A percentile compares a stretch with the other conserved stretches of the same genome.
Evolutionary conservation across 2,113 vertebrate species (phyloP).

Genomic region (Dinomys branickii): DNA sequence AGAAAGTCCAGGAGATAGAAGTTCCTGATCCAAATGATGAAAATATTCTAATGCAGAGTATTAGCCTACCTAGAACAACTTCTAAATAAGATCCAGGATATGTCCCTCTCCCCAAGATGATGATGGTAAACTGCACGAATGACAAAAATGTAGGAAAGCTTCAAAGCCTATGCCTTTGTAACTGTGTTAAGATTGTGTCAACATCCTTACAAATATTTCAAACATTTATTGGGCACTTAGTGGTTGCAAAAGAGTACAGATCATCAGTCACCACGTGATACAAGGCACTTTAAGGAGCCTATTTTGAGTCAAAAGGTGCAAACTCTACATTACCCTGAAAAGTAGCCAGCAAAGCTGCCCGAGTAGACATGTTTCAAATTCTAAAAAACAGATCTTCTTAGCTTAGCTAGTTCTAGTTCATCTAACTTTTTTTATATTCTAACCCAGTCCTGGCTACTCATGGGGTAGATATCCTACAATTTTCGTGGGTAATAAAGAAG

Average conservation of each 20-base stretch:
- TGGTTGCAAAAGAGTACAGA: conserved; percentile 15
- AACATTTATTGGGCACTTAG: conserved; percentile 8
- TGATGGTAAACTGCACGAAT: not conserved
- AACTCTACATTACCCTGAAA: not conserved
- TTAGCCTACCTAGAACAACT: conserved; percentile 12
- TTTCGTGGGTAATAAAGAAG: conserved; percentile 14
- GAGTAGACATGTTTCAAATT: not conserved
- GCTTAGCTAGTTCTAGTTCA: conserved; percentile 7
- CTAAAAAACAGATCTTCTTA: not conserved
- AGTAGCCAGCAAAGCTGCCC: not conserved
- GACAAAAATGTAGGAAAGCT: not conserved
- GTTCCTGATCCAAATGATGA: conserved; percentile 23
- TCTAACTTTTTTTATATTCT: conserved; percentile 8
- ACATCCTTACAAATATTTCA: conserved; percentile 36
- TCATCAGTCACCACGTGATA: conserved; percentile 14
- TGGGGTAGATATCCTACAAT: not conserved
- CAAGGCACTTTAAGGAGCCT: conserved; percentile 27
- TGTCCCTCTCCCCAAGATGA: not conserved
- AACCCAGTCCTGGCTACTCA: conserved; percentile 8
- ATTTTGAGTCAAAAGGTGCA: conserved; percentile 52
- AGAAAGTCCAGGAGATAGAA: conserved; percentile 1
- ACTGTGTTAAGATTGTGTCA: conserved; percentile 14
- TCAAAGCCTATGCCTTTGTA: conserved; percentile 16
- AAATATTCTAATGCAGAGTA: not conserved
- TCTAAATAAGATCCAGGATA: not conserved